Evolutionary conservation across 2,113 vertebrate genomes (phyloP), one percentile per base, ranked within the genome.

Genomic region (Aythya baeri): DNA sequence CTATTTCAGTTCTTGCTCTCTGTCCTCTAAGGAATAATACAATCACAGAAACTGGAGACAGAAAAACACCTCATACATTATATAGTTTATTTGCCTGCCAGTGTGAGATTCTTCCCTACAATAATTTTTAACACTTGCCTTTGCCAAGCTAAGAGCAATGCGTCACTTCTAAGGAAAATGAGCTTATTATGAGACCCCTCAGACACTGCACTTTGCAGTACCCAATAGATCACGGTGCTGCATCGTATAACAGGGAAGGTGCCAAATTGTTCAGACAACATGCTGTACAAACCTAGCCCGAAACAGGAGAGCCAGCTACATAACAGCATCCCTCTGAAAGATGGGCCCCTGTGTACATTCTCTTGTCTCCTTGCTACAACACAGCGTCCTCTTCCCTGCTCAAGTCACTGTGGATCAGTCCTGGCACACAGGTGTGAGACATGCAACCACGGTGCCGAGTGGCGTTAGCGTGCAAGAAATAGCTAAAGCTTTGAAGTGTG

Each of bases 391-490:
- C 46, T 84, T 84, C 27, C 7, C 70, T 71, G 65, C 61, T 58
- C 31, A 58, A 58, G 25, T 36, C 32, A 88, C 20, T 58, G 31
- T 22, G 49, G 20, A 74, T 75, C 31, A 36, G 32, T 26, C 49
- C 80, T 54, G 55, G 76, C 41, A 80, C 63, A 66, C 6, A 14
- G 38, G 44, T 58, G 34, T 32, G 26, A 88, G 41, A 73, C 2
- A 4, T 31, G 4, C n/a, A 91, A 70, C 23, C 13, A 2, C 0
- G 2, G 63, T 29, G 38, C 72, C 3, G 3, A 0, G 0, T 2
- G 6, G 62, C 2, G 26, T 32, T 36, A 32, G 71, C 1, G 9
- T 32, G 46, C 46, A 84, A 84, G 73, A 71, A 94, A 49, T 8
- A 92, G 49, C 22, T 49, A 27, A 65, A 65, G 12, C 17, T 52